Base-by-base conservation (phyloP, 2,113 vertebrate genomes). In the Oenanthe oenanthe region DNA sequence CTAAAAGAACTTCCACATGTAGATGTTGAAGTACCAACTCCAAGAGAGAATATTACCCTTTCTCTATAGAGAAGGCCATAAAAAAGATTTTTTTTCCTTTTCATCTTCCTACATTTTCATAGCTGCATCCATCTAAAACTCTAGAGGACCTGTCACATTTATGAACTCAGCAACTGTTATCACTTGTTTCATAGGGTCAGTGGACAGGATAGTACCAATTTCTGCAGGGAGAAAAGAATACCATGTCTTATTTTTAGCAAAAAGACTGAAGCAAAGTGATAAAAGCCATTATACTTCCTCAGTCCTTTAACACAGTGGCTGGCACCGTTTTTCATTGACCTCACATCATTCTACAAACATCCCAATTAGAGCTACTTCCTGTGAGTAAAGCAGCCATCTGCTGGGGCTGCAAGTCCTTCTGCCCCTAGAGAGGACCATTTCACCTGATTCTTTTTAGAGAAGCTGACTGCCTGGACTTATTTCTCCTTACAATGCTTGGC, bases 221-320 rank as follows among this genome's bases (percentile, higher is more conserved):
- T 92, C 74, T 88, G 13, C 24, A 73, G 42, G 42, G 58, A 75
- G 21, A 78, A 91, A 83, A 91, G 29, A 75, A 31, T 31, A 34
- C 9, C 7, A 3, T 51, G 36, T 21, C 75, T 54, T 92, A 42
- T 73, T 88, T 93, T 88, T 51, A 85, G 57, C 22, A 93, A 85
- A 93, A 91, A 56, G n/a, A 34, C 65, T 76, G 71, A 95, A 80
- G 31, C 22, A 91, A 92, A 42, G 11, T 85, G 50, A 92, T 84
- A 93, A 93, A 90, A 93, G 10, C 48, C 62, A 47, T 82, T 89
- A 47, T 42, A 74, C 68, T 58, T 77, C 54, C 40, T 90, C 58
- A 92, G 73, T 83, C 70, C 43, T 93, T 93, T 94, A 92, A 92
- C n/a, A 79, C 26, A 62, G 24, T 3, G 7, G 11, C 50, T 87